These are phyloP conservation scores for Salarias fasciatus DNA, from an alignment of 2,797 vertebrate species.

Conservation along the genomic window DNA sequence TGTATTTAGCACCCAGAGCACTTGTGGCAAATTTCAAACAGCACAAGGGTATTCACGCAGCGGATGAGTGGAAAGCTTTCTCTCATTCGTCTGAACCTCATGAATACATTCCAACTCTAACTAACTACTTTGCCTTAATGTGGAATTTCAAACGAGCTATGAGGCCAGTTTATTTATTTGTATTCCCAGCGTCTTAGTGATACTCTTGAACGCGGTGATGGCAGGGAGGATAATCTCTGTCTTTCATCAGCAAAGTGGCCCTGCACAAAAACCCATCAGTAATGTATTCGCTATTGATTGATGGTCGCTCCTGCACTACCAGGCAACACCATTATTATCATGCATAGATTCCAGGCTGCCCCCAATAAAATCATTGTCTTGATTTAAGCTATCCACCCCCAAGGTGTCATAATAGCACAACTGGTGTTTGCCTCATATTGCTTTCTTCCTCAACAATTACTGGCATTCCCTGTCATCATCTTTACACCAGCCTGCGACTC, in stretches of 20 bases:
- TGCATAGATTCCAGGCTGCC: constrained; percentile 79
- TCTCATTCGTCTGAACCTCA: constrained; percentile 77
- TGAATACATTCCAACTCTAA: constrained; percentile 85
- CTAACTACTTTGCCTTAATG: constrained; percentile 84
- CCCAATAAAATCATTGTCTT: constrained; percentile 85
- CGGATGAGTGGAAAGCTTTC: constrained; percentile 83
- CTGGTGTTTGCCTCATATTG: constrained; percentile 68
- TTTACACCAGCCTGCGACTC: constrained; percentile 36
- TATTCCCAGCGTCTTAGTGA: constrained; percentile 77
- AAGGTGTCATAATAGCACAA: constrained; percentile 69
- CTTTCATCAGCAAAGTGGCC: constrained; percentile 86
- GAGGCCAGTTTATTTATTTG: constrained; percentile 86
- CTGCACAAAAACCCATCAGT: constrained; percentile 79
- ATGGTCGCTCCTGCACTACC: constrained; percentile 77
- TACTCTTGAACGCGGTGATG: constrained; percentile 78
- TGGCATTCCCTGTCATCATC: constrained; percentile 53
- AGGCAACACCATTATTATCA: constrained; percentile 83
- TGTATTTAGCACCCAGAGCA: constrained; percentile 81
- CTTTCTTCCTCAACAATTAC: constrained; percentile 68
- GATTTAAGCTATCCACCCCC: constrained; percentile 73
- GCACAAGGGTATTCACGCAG: constrained; percentile 82
- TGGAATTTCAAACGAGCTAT: constrained; percentile 81
- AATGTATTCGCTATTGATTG: constrained; percentile 85
- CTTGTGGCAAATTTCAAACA: constrained; percentile 84
- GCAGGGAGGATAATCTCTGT: constrained; percentile 80